Base-by-base conservation (phyloP, 2,113 vertebrate species). In the Myotis brandtii region DNA sequence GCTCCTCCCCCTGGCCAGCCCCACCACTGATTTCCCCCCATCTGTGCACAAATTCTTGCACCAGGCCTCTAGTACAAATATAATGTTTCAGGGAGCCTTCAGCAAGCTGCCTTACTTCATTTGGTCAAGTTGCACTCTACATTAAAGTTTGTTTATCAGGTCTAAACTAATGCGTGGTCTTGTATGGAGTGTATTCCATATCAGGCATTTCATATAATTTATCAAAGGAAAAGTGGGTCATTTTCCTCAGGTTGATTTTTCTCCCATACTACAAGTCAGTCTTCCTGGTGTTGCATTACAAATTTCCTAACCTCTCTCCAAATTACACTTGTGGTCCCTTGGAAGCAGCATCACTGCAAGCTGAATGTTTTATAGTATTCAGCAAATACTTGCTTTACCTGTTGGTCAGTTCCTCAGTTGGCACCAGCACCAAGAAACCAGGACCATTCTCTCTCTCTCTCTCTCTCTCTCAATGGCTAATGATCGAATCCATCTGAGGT, bases 61-160 rank as follows among this genome's bases (percentile, higher is more conserved):
- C 46, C 46, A 46, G 46, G 46, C 1, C 46, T 46, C 46, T 46
- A 46, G 46, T 99, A 98, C 99, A 99, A 56, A 99, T 98, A 0
- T 99, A 99, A 34, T 99, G 98, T 97, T 99, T 99, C 64, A 99
- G 76, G 64, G 99, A 99, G 95, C 99, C 99, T 85, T 99, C 99
- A 17, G 98, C 99, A 94, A 99, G 96, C 95, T 99, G 98, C 23
- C 99, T 98, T 12, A 99, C 98, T 95, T 99, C 99, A 98, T 99
- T 99, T 27, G 99, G 98, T 98, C 98, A 99, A 14, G 98, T 99
- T 54, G 99, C 98, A 69, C 98, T 99, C 99, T 99, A 99, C 99
- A 99, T 99, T 72, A 99, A 97, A 2, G 98, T 99, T 87, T 99
- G 98, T 21, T 98, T 98, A 97, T 99, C 99, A 89, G 99, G 98